These are phyloP conservation scores for Moxostoma hubbsi DNA, from an alignment of 2,797 vertebrate genomes.

Conservation along the genomic window DNA sequence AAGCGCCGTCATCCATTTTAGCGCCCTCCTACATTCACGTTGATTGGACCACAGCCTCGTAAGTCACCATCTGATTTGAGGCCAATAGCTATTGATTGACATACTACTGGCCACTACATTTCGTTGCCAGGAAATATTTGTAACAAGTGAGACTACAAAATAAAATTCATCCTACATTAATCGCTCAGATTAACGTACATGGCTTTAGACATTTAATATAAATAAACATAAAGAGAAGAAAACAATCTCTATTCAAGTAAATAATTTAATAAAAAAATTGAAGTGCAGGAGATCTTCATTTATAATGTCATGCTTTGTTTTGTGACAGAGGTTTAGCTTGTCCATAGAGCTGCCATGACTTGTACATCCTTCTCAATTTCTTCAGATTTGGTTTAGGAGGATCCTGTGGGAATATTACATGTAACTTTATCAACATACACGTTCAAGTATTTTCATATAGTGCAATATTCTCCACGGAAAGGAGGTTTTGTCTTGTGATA, in stretches of 20 bases:
- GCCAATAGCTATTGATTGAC: too few species aligned
- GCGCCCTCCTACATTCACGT: background rate
- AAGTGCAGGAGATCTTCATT: background rate
- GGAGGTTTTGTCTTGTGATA: too few species aligned
- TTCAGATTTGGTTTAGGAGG: constrained; percentile 85
- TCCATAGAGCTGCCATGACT: constrained; percentile 85
- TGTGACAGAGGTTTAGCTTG: constrained; percentile 56
- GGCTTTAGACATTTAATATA: background rate
- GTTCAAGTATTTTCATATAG: background rate
- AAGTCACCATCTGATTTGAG: constrained; percentile 2
- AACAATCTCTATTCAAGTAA: background rate
- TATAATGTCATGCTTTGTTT: constrained; percentile 27
- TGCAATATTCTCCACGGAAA: background rate
- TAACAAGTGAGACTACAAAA: constrained; percentile 14
- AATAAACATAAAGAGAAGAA: background rate
- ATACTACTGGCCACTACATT: constrained; percentile 13
- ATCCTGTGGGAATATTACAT: constrained; percentile 67
- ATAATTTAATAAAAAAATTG: constrained; percentile 40
- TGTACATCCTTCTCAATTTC: constrained; percentile 85
- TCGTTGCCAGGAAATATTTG: background rate
- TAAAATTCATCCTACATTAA: background rate
- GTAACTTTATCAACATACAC: constrained; percentile 22
- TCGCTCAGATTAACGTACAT: too few species aligned
- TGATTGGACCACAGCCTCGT: background rate
- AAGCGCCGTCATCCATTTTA: too few species aligned